A percentile compares a stretch with the other conserved stretches of the same genome.
These are phyloP conservation scores for Toxotes lorentzi DNA, from an alignment of 2,797 vertebrate species.

Conservation along the genomic window DNA sequence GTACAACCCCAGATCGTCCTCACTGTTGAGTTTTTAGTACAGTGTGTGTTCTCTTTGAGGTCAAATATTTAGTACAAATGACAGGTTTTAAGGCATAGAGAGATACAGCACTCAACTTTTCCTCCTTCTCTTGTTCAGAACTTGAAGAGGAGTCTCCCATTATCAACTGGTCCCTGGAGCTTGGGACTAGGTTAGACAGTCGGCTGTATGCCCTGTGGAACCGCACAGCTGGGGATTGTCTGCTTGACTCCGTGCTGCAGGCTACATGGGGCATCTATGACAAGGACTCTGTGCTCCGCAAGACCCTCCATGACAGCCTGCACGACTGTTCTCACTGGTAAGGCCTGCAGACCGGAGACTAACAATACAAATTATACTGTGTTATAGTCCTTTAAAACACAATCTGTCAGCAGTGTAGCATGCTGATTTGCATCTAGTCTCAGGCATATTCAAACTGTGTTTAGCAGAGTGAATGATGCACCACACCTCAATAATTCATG, in stretches of 20 bases:
- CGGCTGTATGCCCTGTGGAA: slow-evolving; percentile 98
- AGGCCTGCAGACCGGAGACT: slow-evolving; percentile 55
- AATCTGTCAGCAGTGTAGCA: neutral
- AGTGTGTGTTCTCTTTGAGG: neutral
- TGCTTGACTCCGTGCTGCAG: slow-evolving; percentile 97
- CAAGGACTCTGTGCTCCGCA: slow-evolving; percentile 97
- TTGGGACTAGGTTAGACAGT: slow-evolving; percentile 95
- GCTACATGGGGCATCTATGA: slow-evolving; percentile 99
- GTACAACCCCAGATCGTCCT: neutral
- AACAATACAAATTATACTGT: neutral
- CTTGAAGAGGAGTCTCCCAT: slow-evolving; percentile 98
- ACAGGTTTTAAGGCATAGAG: neutral
- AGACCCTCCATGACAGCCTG: slow-evolving; percentile 96
- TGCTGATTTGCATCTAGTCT: slow-evolving; percentile 16
- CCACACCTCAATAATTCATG: neutral
- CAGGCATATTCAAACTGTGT: slow-evolving; percentile 6
- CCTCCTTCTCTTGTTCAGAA: slow-evolving; percentile 80
- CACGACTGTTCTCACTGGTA: slow-evolving; percentile 99
- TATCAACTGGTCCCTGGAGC: slow-evolving; percentile 98
- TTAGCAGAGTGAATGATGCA: neutral
- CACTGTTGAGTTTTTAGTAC: neutral
- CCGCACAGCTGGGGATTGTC: slow-evolving; percentile 96
- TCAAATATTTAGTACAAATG: neutral
- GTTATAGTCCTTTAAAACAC: neutral
- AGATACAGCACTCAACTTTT: neutral